Percentiles rank a stretch among this genome's conserved stretches.
Conservation (phyloP, 2,113 vertebrate species). For the Thamnaconus septentrionalis region DNA sequence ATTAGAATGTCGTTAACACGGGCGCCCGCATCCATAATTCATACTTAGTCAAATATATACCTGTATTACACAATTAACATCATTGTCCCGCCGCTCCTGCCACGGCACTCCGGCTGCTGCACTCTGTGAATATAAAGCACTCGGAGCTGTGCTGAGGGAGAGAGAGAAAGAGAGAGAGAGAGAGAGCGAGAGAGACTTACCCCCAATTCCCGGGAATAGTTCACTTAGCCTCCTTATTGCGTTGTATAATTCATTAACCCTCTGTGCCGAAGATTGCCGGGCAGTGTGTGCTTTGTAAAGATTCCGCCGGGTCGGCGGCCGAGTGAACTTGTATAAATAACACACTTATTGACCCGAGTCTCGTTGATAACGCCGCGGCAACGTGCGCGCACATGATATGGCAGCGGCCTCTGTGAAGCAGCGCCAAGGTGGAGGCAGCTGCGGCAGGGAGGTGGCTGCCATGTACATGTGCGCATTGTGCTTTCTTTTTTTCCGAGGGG, state of each 20-base stretch:
- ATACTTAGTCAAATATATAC: constrained; percentile 41
- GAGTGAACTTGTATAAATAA: constrained; percentile 45
- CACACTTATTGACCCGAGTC: constrained; percentile 31
- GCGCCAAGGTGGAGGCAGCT: constrained; percentile 32
- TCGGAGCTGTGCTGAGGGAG: constrained; percentile 10
- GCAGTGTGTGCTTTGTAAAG: constrained; percentile 26
- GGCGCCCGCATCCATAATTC: constrained; percentile 53
- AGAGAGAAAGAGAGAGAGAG: constrained; percentile 19
- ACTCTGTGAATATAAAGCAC: constrained; percentile 22
- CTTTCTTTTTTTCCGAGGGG: too few relatives aligned
- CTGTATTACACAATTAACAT: constrained; percentile 44
- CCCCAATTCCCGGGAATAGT: not conserved
- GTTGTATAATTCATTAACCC: constrained; percentile 30
- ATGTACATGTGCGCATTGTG: too few relatives aligned
- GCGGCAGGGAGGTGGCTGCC: constrained; percentile 17
- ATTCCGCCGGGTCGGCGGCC: constrained; percentile 27
- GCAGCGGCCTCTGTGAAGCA: constrained; percentile 30
- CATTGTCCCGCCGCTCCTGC: constrained; percentile 8
- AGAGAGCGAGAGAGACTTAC: constrained; percentile 16
- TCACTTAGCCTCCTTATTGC: constrained; percentile 9
- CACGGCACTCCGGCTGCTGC: constrained; percentile 5
- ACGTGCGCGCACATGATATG: constrained; percentile 18
- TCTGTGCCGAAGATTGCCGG: constrained; percentile 24
- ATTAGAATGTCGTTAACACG: constrained; percentile 61
- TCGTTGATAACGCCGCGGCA: constrained; percentile 42